Evolutionary conservation across 2,113 vertebrate species (phyloP), one percentile per base, ranked within the genome.

Genomic region (Macroglossus sobrinus): DNA sequence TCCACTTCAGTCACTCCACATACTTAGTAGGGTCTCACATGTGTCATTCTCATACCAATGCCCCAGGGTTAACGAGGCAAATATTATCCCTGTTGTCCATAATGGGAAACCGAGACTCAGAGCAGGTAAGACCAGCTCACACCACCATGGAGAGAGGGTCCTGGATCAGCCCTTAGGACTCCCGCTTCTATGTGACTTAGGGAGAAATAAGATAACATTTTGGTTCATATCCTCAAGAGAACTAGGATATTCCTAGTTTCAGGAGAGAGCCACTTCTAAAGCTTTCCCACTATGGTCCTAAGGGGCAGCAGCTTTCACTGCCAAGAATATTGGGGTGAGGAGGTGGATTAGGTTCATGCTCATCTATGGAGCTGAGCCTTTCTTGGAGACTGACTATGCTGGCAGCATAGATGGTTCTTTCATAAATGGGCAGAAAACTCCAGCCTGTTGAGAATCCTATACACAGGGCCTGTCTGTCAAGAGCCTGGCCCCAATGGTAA

Each of bases 11-110:
- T 74, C 4, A 28, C 12, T 50, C 9, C 30, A 7, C 1, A 2
- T 45, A 3, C 45, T 72, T n/a, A 33, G 4, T 7, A 13, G 24
- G 14, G 5, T 4, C 22, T 59, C 33, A 19, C 19, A 0, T 6
- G 21, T 53, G 55, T 57, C 57, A 3, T 15, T 63, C 35, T 76
- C 14, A 2, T 4, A 7, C 26, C 38, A 18, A 0, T 33, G 55
- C 40, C 21, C n/a, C 11, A 3, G 4, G 38, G 47, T 14, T 64
- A 50, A 40, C 26, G 2, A 4, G 18, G n/a, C 40, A 38, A 45
- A 2, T 14, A 5, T 28, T 28, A 30, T 35, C 57, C 28, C 3
- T 50, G 35, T 63, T 8, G 3, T 16, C 33, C 11, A 0, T 22
- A 16, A 30, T 21, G 38, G 59, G 22, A 81, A 72, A 30, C 57